phyloP scores from a whole-genome alignment of 2,888 invertebrate species.

The Chirona hameri region DNA sequence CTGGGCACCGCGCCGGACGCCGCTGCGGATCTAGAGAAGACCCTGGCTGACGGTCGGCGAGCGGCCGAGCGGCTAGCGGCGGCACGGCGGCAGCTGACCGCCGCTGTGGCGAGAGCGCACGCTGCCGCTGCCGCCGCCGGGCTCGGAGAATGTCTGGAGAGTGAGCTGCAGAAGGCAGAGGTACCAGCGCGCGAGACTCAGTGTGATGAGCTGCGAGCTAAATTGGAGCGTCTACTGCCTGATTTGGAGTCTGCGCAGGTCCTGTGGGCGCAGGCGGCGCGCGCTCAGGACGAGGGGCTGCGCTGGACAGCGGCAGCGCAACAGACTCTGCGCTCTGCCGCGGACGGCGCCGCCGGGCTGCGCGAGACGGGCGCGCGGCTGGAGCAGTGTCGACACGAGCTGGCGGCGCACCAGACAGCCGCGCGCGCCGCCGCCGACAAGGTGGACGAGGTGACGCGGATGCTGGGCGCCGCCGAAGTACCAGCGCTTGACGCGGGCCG shows the following conservation, averaged over 20 bases:
- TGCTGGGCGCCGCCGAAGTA: background rate
- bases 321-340: background rate
- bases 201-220: background rate
- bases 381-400: slow-evolving; percentile 9
- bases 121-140: slow-evolving; percentile 4
- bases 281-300: background rate
- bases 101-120: background rate
- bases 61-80: background rate
- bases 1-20: background rate
- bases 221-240: background rate
- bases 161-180: background rate
- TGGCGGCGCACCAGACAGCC: background rate
- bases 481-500: background rate
- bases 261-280: slow-evolving; percentile 1
- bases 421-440: background rate
- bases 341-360: background rate
- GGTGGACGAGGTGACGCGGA: background rate
- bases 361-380: background rate
- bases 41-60: background rate
- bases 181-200: background rate
- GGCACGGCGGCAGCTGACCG: background rate
- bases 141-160: background rate
- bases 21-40: background rate
- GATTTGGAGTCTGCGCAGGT: background rate
- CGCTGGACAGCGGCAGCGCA: background rate